Percentiles rank a stretch among this genome's conserved stretches.
Evolutionary conservation across 2,113 vertebrate genomes (phyloP).

Genomic region (Tympanuchus pallidicinctus): DNA sequence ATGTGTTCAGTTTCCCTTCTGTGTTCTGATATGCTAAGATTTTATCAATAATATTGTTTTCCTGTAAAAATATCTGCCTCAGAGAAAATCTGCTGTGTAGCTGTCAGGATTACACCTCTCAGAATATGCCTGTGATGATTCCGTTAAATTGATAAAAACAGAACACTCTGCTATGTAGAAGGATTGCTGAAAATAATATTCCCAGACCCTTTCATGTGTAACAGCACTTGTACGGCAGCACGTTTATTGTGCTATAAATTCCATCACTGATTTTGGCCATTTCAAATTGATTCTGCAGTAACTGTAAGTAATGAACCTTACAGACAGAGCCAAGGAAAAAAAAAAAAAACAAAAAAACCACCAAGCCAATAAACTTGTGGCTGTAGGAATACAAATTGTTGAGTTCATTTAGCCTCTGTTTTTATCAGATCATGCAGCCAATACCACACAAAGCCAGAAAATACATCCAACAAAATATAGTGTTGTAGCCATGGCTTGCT

Average conservation of each 20-base stretch:
- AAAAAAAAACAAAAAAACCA: rapidly evolving
- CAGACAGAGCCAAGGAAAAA: conserved; percentile 49
- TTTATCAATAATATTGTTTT: conserved; percentile 82
- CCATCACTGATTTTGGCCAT: conserved; percentile 80
- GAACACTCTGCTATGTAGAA: conserved; percentile 56
- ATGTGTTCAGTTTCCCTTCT: conserved; percentile 61
- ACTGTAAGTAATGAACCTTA: conserved; percentile 83
- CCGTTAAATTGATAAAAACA: conserved; percentile 76
- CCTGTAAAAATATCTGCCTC: conserved; percentile 72
- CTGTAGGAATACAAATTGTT: conserved; percentile 73
- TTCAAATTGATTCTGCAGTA: conserved; percentile 82
- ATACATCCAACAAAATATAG: conserved; percentile 25
- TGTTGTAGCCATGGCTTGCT: not conserved
- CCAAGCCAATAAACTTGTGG: conserved; percentile 64
- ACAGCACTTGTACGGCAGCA: conserved; percentile 68
- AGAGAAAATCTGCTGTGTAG: conserved; percentile 71
- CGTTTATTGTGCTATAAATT: conserved; percentile 82
- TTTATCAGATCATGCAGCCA: conserved; percentile 73
- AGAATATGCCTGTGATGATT: conserved; percentile 76
- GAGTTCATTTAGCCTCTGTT: conserved; percentile 72
- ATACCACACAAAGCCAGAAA: conserved; percentile 61
- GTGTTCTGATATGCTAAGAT: conserved; percentile 75
- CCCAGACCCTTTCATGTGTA: conserved; percentile 69
- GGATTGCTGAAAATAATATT: conserved; percentile 71
- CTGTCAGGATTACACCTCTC: conserved; percentile 77